These are phyloP conservation scores for Forficula auricularia DNA, from an alignment of 1,140 invertebrate genomes.

Conservation along the genomic window DNA sequence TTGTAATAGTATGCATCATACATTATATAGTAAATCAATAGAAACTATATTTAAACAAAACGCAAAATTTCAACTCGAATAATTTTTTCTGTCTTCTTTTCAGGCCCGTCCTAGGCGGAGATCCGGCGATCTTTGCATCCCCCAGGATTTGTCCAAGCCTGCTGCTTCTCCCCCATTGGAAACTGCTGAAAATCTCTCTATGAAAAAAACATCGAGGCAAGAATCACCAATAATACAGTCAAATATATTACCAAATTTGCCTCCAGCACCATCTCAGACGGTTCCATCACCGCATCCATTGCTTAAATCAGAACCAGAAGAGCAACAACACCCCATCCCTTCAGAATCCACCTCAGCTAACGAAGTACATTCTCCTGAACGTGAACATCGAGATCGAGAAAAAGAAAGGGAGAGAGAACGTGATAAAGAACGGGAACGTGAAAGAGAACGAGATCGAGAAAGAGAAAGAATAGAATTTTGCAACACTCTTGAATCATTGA, in stretches of 20 bases:
- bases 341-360: no score
- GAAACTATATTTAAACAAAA: no score
- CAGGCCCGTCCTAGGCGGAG: conserved; percentile 61
- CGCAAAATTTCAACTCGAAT: no score
- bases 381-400: neutral
- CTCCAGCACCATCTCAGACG: conserved; percentile 2
- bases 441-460: conserved; percentile 5
- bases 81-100: no score
- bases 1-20: no score
- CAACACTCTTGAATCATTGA: conserved; percentile 14
- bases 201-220: conserved; percentile 16
- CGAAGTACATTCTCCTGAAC: no score
- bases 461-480: conserved; percentile 9
- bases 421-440: neutral
- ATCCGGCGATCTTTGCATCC: conserved; percentile 49
- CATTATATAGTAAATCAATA: no score
- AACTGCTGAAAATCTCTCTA: conserved; percentile 20
- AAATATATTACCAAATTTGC: neutral
- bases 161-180: conserved; percentile 23
- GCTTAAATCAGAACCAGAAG: conserved; percentile 8
- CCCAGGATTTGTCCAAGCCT: conserved; percentile 37
- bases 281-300: conserved; percentile 8
- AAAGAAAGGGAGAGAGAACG: neutral
- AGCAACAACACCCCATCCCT: conserved; percentile 1
- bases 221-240: neutral